Conservation (phyloP, 2,888 invertebrate genomes). For the Mythimna albipuncta region DNA sequence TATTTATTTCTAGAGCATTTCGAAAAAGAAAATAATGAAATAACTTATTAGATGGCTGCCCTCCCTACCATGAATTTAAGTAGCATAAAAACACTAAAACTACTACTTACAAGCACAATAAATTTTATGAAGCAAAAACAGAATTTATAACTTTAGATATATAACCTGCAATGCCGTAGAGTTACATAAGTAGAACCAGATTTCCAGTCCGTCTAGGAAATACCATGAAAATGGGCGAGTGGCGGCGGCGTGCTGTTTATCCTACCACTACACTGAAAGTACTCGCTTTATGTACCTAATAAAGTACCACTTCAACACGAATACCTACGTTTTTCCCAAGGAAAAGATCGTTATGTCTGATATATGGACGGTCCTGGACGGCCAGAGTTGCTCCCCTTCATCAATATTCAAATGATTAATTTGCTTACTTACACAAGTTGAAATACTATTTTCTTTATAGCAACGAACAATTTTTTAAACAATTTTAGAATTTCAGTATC, state of each 20-base stretch:
- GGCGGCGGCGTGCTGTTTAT: conserved; percentile 34
- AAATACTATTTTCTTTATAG: conserved; percentile 7
- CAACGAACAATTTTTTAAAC: conserved; percentile 21
- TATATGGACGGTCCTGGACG: conserved; percentile 15
- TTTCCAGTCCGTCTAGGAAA: conserved; percentile 57
- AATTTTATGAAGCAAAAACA: neutral
- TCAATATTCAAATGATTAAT: conserved; percentile 36
- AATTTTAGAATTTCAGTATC: conserved; percentile 45
- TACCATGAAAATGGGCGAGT: conserved; percentile 51
- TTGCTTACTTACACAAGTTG: conserved; percentile 42
- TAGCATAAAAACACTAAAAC: neutral
- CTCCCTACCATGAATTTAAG: neutral
- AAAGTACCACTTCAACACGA: conserved; percentile 13
- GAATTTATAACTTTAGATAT: conserved; percentile 34
- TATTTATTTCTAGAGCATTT: neutral
- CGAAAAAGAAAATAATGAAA: neutral
- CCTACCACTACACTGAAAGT: conserved; percentile 40
- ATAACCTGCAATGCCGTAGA: conserved; percentile 84
- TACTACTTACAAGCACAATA: neutral
- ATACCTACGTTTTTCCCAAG: conserved; percentile 10
- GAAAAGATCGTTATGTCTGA: conserved; percentile 24
- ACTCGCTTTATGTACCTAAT: conserved; percentile 18
- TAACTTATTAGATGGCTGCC: neutral
- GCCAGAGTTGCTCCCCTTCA: conserved; percentile 1
- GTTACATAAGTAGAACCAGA: conserved; percentile 80